phyloP scores from a whole-genome alignment of 1,140 invertebrate genomes.

The Drosophila pachea region DNA sequence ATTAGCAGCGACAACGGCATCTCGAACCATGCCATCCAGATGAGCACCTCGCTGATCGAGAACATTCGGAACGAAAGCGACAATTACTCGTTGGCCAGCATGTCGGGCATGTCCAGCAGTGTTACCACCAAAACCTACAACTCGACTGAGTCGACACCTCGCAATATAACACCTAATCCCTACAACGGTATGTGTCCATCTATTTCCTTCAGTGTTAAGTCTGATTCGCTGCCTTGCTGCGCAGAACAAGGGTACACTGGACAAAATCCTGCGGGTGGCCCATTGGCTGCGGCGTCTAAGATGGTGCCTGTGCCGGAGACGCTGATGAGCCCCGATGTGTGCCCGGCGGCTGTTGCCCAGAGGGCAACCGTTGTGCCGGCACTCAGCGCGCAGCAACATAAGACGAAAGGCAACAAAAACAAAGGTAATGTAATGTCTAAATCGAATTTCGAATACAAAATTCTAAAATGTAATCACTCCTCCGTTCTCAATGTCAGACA shows the following conservation, averaged over 20 bases:
- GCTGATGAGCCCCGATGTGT: constrained; percentile 90
- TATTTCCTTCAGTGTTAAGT: too few species aligned
- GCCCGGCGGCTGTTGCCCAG: constrained; percentile 79
- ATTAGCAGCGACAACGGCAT: constrained; percentile 56
- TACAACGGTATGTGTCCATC: constrained; percentile 61
- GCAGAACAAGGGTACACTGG: constrained; percentile 57
- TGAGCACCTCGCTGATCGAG: constrained; percentile 78
- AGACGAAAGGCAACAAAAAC: constrained; percentile 72
- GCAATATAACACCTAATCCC: constrained; percentile 75
- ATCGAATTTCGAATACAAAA: background rate
- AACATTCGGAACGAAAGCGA: constrained; percentile 80
- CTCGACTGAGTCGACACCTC: constrained; percentile 75
- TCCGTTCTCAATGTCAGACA: constrained; percentile 47
- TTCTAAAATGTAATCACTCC: constrained; percentile 1
- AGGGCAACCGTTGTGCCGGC: constrained; percentile 59
- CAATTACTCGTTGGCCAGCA: constrained; percentile 76
- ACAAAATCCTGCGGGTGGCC: constrained; percentile 73
- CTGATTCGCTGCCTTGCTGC: background rate
- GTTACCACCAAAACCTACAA: constrained; percentile 72
- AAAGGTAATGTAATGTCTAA: constrained; percentile 59
- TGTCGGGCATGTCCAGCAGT: constrained; percentile 64
- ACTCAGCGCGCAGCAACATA: constrained; percentile 66
- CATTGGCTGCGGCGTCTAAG: constrained; percentile 88
- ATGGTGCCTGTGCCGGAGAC: constrained; percentile 92
- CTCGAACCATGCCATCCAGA: constrained; percentile 79